Evolutionary conservation across 2,113 vertebrate species (phyloP).

Genomic region (Protobothrops mucrosquamatus): DNA sequence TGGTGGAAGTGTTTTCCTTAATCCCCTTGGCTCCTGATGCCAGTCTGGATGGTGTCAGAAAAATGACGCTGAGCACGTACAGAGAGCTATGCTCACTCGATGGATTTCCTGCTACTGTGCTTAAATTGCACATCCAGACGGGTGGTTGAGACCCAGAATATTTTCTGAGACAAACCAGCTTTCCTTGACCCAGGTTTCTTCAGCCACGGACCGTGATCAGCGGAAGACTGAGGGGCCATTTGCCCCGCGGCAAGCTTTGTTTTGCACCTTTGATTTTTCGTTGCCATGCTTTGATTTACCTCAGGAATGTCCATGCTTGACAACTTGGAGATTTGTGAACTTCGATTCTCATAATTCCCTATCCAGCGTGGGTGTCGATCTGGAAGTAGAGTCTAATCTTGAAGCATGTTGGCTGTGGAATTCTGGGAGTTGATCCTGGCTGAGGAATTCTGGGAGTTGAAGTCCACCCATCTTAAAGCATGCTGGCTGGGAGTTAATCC

Average conservation of each 20-base stretch:
- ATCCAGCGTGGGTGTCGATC: not conserved
- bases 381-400: not conserved
- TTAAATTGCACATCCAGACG: not conserved
- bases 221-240: not conserved
- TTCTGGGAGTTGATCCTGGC: too few species aligned
- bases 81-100: not conserved
- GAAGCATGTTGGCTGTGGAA: not conserved
- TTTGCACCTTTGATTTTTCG: not conserved
- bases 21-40: not conserved
- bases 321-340: not conserved
- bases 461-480: too few species aligned
- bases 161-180: not conserved
- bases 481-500: too few species aligned
- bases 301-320: not conserved
- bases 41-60: not conserved
- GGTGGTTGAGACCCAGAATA: not conserved
- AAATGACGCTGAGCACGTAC: not conserved
- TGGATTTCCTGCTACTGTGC: not conserved
- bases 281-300: not conserved
- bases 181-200: not conserved
- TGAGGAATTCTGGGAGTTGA: too few species aligned
- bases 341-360: not conserved
- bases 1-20: not conserved
- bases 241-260: not conserved
- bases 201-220: not conserved